Percentiles rank a stretch among this genome's conserved stretches.
These are phyloP conservation scores for Ptilorrhoa leucosticta DNA, from an alignment of 2,113 vertebrate species.

Conservation along the genomic window DNA sequence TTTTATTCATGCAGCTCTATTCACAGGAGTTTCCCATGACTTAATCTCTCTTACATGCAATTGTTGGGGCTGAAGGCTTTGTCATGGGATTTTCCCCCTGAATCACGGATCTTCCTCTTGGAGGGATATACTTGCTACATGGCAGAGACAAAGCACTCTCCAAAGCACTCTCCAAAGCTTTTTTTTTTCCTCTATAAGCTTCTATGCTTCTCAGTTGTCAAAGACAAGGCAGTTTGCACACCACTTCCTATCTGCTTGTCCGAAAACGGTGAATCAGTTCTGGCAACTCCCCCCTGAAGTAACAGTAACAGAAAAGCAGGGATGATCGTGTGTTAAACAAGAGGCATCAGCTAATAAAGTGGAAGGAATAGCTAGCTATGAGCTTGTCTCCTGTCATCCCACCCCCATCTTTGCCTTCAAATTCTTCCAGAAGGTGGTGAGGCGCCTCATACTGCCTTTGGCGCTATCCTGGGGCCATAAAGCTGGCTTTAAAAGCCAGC, in stretches of 20 bases:
- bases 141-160: background rate
- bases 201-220: background rate
- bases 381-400: background rate
- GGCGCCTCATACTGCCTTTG: background rate
- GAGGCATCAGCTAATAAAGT: background rate
- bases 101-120: constrained; percentile 34
- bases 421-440: constrained; percentile 19
- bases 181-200: background rate
- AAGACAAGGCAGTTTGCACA: background rate
- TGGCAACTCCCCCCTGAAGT: background rate
- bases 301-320: background rate
- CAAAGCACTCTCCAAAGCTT: background rate
- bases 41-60: constrained; percentile 29
- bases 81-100: constrained; percentile 56
- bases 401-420: background rate
- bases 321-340: background rate
- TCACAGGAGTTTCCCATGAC: constrained; percentile 45
- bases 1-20: background rate
- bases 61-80: constrained; percentile 33
- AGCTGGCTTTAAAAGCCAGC: constrained; percentile 18
- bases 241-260: background rate
- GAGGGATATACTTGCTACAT: background rate
- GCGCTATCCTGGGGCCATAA: constrained; percentile 1
- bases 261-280: background rate
- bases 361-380: background rate